Evolutionary conservation across 2,888 invertebrate genomes (phyloP), one percentile per base, ranked within the genome.

Genomic region (Scaptomyza polygonia): DNA sequence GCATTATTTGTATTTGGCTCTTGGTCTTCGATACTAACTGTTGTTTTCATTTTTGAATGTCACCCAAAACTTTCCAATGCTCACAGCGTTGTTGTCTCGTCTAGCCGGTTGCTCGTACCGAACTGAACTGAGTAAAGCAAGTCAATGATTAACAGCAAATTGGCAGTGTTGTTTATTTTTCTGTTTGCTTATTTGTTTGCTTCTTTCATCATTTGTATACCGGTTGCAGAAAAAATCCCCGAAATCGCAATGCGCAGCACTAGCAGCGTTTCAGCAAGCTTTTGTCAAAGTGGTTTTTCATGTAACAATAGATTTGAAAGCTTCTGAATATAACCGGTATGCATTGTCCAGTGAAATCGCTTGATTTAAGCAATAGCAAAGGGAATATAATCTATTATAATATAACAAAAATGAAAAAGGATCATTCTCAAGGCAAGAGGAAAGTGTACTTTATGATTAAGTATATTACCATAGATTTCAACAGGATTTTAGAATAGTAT

Each of bases 191-290:
- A 48, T 54, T 21, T 30, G 54, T 63, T 56, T 72, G 42, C 52
- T 65, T 51, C 21, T 48, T 56, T 21, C 32, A 43, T 18, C 45
- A 44, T 47, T 45, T 58, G 44, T 56, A 45, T 30, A 45, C 21
- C 54, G 54, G 29, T 52, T 54, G 54, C 49, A 69, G 45, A 53
- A 54, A 53, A 53, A 85, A 82, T 69, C 61, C 83, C 82, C 86
- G 77, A 67, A 16, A 2, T 25, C 16, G 8, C 59, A 64, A 42
- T 75, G 66, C 66, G 76, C 64, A 78, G 64, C 67, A 75, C 53
- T 49, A 54, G 69, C 64, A 76, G 55, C 66, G 72, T 39, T n/a
- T 3, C 47, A 25, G 9, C 32, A 21, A 67, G 67, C 70, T 71
- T 64, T 74, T 42, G 40, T 51, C 27, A 11, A 44, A 36, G 14